phyloP scores from a whole-genome alignment of 2,113 vertebrate genomes.

The Psammodynastes pulverulentus region DNA sequence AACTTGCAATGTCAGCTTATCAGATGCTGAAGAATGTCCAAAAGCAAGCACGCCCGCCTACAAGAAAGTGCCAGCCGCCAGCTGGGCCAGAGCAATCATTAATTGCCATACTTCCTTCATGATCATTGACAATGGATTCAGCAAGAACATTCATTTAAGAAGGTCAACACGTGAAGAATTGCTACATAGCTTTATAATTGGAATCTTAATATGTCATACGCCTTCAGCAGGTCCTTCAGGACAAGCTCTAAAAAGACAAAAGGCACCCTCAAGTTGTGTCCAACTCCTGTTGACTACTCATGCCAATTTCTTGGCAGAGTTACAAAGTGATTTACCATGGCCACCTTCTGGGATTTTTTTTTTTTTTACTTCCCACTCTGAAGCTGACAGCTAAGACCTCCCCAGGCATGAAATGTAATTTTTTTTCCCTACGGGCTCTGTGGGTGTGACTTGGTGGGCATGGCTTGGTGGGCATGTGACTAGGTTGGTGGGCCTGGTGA shows the following conservation, averaged over 20 bases:
- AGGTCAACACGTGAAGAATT: conserved; percentile 64
- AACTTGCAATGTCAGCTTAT: conserved; percentile 22
- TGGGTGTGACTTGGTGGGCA: no score
- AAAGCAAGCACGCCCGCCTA: conserved; percentile 29
- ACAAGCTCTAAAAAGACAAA: neutral
- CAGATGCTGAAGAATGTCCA: conserved; percentile 27
- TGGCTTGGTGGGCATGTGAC: no score
- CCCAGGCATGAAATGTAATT: no score
- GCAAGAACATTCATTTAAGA: conserved; percentile 31
- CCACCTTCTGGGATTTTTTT: neutral
- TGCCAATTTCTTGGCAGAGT: neutral
- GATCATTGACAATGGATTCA: conserved; percentile 49
- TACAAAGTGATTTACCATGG: neutral
- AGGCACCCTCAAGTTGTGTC: neutral
- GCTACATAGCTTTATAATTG: conserved; percentile 60
- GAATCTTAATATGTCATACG: conserved; percentile 59
- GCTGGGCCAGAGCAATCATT: conserved; percentile 61
- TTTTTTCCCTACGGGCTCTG: no score
- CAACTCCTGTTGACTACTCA: neutral
- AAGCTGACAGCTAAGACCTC: neutral
- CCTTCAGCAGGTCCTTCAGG: conserved; percentile 57
- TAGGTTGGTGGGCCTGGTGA: no score
- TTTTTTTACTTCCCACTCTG: neutral
- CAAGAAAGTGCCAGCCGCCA: conserved; percentile 34
- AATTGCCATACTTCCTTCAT: conserved; percentile 50